phyloP scores from a whole-genome alignment of 2,113 vertebrate species.

The Bubo blakistoni region DNA sequence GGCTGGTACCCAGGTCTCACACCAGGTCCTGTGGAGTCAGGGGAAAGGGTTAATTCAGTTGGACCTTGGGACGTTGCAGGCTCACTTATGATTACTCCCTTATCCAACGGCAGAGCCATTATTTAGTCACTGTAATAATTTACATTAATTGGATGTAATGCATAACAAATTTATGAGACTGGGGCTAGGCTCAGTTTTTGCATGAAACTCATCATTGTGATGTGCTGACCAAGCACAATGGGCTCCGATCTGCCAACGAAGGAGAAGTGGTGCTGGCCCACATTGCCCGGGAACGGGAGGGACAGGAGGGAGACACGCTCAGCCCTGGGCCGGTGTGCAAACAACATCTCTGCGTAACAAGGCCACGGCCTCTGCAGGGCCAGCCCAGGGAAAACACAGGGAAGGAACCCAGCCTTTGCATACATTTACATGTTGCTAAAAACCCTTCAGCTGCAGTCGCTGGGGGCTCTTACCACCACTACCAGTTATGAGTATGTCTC shows the following conservation, averaged over 20 bases:
- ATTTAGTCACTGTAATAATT: slow-evolving; percentile 55
- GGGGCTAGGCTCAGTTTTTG: slow-evolving; percentile 2
- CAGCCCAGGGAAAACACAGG: not conserved
- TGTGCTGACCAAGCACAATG: not conserved
- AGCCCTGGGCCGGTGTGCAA: not conserved
- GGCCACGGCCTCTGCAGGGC: not conserved
- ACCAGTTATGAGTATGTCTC: not conserved
- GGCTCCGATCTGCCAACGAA: not conserved
- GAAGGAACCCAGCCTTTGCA: not conserved
- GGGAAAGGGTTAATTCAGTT: slow-evolving; percentile 10
- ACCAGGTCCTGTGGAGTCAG: not conserved
- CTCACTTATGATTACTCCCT: slow-evolving; percentile 8
- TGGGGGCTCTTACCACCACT: not conserved
- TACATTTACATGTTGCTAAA: not conserved
- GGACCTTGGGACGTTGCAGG: not conserved
- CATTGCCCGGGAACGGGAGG: not conserved
- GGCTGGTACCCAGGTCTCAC: not conserved
- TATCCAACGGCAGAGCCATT: not conserved
- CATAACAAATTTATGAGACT: slow-evolving; percentile 63
- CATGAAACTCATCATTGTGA: slow-evolving; percentile 40
- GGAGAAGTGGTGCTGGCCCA: not conserved
- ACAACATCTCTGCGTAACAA: not conserved
- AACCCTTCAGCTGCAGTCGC: not conserved
- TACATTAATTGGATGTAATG: slow-evolving; percentile 65
- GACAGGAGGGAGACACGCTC: not conserved